phyloP scores from a whole-genome alignment of 1,140 invertebrate genomes.

The Magallana gigas region DNA sequence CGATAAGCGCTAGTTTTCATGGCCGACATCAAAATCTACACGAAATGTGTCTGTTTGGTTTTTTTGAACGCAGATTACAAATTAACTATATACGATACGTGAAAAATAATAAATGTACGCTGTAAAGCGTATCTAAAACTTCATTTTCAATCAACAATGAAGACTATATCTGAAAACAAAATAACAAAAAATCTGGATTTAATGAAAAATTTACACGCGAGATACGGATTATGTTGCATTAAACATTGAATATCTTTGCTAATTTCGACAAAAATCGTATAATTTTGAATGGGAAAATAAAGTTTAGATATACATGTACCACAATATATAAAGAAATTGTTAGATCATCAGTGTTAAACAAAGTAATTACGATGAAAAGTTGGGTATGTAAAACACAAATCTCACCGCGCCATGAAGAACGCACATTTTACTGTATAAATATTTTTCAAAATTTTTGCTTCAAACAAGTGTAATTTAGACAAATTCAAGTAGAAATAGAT shows the following conservation, averaged over 20 bases:
- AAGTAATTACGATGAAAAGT: slow-evolving; percentile 14
- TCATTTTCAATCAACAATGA: neutral
- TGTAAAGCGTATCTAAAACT: neutral
- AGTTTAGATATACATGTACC: neutral
- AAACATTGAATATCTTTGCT: slow-evolving; percentile 22
- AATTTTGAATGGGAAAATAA: neutral
- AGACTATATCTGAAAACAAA: neutral
- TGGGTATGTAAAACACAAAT: slow-evolving; percentile 21
- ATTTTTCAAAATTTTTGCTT: neutral
- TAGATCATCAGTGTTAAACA: neutral
- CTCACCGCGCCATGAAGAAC: neutral
- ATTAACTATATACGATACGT: neutral
- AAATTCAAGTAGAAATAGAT: too few species aligned
- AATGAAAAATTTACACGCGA: neutral
- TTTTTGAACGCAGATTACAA: neutral
- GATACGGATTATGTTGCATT: neutral
- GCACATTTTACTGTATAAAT: neutral
- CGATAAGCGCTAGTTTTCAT: slow-evolving; percentile 25
- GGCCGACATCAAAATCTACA: neutral
- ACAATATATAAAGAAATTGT: neutral
- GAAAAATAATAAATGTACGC: neutral
- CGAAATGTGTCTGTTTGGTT: neutral
- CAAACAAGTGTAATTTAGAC: too few species aligned
- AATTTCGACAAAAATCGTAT: neutral
- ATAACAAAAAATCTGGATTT: neutral